Evolutionary conservation across 2,113 vertebrate species (phyloP).

Genomic region (Nanger granti): DNA sequence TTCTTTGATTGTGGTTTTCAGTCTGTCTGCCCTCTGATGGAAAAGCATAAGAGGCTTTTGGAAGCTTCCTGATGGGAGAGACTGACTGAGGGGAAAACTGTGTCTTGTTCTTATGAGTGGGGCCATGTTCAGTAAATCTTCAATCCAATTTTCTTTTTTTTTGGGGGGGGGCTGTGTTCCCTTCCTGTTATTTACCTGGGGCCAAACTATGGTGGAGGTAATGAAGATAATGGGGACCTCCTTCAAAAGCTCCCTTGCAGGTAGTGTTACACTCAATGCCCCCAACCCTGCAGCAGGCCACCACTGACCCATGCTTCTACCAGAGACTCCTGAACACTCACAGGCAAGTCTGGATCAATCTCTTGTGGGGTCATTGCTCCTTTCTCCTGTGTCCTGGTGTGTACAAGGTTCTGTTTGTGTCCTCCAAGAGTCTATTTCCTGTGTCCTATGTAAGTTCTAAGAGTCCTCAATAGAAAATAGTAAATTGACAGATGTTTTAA

Average conservation of each 20-base stretch:
- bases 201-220: not conserved
- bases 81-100: not conserved
- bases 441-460: not conserved
- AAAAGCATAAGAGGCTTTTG: not conserved
- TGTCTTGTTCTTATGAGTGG: not conserved
- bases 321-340: not conserved
- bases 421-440: not conserved
- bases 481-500: not conserved
- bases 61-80: not conserved
- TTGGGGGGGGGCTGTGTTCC: not conserved
- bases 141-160: not conserved
- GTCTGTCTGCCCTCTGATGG: not conserved
- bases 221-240: not conserved
- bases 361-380: not conserved
- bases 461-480: not conserved
- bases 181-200: not conserved
- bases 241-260: not conserved
- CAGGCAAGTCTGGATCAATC: not conserved
- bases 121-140: not conserved
- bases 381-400: not conserved
- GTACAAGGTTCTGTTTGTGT: not conserved
- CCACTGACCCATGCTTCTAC: rapidly evolving
- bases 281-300: not conserved
- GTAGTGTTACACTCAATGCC: not conserved
- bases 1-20: not conserved